These are phyloP conservation scores for Drosophila nr. medialis DNA, from an alignment of 2,888 invertebrate genomes.

Conservation along the genomic window DNA sequence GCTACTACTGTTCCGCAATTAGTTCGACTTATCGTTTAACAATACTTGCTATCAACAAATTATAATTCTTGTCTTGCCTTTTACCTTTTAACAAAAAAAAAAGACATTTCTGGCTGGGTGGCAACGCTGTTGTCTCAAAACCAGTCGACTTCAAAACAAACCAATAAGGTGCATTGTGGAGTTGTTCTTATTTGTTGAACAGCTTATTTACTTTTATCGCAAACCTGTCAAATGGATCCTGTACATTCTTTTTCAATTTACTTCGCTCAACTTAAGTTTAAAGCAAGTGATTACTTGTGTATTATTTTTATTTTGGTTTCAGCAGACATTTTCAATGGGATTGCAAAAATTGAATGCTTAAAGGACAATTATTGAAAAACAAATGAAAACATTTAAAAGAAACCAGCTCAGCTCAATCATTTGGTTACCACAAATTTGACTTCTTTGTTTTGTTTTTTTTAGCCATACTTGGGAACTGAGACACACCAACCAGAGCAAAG, in stretches of 20 bases:
- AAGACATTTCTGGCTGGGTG: constrained; percentile 3
- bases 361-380: background rate
- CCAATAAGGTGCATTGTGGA: background rate
- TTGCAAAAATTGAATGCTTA: background rate
- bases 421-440: background rate
- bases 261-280: background rate
- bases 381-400: background rate
- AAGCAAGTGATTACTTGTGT: background rate
- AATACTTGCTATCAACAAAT: background rate
- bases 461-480: constrained; percentile 17
- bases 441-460: constrained; percentile 1
- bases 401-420: background rate
- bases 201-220: background rate
- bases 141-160: constrained; percentile 1
- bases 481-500: constrained; percentile 30
- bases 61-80: background rate
- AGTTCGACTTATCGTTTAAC: background rate
- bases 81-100: background rate
- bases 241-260: background rate
- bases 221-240: background rate
- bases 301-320: background rate
- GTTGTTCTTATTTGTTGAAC: background rate
- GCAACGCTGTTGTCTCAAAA: constrained; percentile 20
- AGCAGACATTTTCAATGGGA: background rate
- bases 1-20: constrained; percentile 6